Percentiles rank a stretch among this genome's conserved stretches.
Conservation (phyloP, 2,797 vertebrate genomes). For the Vipera ursinii region DNA sequence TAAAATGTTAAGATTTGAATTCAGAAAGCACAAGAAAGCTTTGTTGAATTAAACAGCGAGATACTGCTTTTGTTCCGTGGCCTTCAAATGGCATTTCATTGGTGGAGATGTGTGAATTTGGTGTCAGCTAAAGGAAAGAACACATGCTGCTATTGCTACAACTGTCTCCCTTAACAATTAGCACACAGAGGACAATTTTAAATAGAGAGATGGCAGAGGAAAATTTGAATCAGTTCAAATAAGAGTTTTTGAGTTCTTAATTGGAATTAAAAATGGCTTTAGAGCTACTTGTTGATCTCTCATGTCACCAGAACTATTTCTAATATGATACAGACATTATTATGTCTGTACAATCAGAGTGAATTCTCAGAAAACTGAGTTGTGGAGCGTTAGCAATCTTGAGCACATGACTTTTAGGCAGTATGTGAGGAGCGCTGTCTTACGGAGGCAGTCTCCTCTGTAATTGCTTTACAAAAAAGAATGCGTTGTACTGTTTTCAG, state of each 20-base stretch:
- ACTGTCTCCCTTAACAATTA: neutral
- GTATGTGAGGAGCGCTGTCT: neutral
- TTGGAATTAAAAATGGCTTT: neutral
- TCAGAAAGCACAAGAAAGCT: neutral
- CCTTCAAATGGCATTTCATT: neutral
- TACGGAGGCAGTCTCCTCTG: neutral
- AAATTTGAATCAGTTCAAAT: neutral
- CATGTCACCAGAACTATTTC: neutral
- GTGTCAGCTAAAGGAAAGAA: neutral
- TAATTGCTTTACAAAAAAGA: neutral
- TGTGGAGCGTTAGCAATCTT: neutral
- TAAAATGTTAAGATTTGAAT: neutral
- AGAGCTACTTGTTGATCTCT: neutral
- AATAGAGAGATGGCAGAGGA: neutral
- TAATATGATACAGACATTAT: neutral
- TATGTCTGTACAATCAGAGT: too few relatives aligned
- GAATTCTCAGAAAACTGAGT: neutral
- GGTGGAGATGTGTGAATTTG: neutral
- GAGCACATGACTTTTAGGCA: neutral
- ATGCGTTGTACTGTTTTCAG: neutral
- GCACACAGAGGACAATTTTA: neutral
- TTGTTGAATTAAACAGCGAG: neutral
- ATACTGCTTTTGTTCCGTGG: neutral
- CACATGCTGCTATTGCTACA: neutral
- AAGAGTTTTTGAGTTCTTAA: neutral